Evolutionary conservation across 2,113 vertebrate species (phyloP).

Genomic region (Symphodus melops): DNA sequence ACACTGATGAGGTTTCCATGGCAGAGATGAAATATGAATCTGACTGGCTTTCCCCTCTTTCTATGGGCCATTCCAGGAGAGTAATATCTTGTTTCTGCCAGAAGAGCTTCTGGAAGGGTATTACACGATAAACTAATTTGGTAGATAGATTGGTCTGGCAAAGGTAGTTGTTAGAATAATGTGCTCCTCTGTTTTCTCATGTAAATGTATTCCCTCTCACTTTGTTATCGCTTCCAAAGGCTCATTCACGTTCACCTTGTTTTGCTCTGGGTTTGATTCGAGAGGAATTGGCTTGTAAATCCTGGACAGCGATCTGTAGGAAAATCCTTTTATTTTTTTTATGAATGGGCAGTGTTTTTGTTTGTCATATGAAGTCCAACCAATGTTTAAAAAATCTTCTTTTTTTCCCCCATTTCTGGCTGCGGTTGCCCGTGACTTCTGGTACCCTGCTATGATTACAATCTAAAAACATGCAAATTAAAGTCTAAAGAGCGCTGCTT

Average conservation of each 20-base stretch:
- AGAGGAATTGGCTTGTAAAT: slow-evolving; percentile 69
- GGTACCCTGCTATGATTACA: not conserved
- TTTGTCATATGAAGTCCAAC: not conserved
- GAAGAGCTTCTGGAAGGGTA: slow-evolving; percentile 88
- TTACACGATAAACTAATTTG: slow-evolving; percentile 88
- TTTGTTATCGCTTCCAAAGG: slow-evolving; percentile 78
- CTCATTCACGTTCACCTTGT: slow-evolving; percentile 82
- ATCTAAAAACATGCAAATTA: not conserved
- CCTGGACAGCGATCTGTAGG: slow-evolving; percentile 32
- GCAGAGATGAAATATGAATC: slow-evolving; percentile 99
- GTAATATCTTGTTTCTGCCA: slow-evolving; percentile 92
- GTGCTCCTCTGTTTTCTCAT: slow-evolving; percentile 80
- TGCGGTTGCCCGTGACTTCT: not conserved
- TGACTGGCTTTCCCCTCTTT: slow-evolving; percentile 87
- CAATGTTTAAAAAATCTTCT: not conserved
- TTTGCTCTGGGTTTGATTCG: slow-evolving; percentile 67
- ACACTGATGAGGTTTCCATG: slow-evolving; percentile 99
- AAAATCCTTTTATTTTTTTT: slow-evolving; percentile 24
- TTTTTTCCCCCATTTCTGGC: slow-evolving; percentile 12
- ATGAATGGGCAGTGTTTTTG: slow-evolving; percentile 28
- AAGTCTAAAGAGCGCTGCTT: too few relatives aligned
- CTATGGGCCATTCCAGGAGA: slow-evolving; percentile 93
- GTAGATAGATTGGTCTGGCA: slow-evolving; percentile 88
- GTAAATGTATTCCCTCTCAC: slow-evolving; percentile 82
- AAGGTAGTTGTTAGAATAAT: slow-evolving; percentile 85